These are phyloP conservation scores for Oxyruncus cristatus DNA, from an alignment of 2,113 vertebrate genomes.

Conservation along the genomic window DNA sequence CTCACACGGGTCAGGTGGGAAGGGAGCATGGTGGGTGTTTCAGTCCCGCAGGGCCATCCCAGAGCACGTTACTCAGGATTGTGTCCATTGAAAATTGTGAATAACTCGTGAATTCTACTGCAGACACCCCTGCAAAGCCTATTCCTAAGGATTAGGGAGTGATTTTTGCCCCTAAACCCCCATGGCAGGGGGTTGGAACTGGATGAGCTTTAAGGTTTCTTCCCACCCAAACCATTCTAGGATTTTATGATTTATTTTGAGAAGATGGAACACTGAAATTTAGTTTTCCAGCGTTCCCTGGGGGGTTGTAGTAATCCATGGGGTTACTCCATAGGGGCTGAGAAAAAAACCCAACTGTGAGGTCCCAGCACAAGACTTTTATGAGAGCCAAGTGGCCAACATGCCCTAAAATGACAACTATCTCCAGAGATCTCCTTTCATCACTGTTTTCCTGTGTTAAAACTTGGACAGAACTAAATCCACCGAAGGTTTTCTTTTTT, in stretches of 20 bases:
- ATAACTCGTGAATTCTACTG: neutral
- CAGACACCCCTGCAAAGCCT: neutral
- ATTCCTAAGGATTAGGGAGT: neutral
- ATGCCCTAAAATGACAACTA: neutral
- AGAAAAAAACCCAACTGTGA: neutral
- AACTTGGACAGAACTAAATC: neutral
- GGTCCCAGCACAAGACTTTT: neutral
- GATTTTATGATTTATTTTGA: neutral
- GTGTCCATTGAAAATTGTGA: neutral
- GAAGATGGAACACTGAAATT: neutral
- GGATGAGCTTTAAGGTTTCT: neutral
- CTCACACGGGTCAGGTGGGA: neutral
- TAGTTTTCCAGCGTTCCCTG: neutral
- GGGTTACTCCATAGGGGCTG: neutral
- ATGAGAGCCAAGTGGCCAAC: neutral
- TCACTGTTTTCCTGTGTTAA: neutral
- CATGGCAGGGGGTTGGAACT: fast-evolving
- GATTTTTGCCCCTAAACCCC: neutral
- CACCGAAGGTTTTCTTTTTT: neutral
- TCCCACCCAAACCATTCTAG: too few relatives aligned
- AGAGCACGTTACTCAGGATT: neutral
- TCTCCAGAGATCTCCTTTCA: neutral
- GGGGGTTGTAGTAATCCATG: neutral
- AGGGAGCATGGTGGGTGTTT: neutral
- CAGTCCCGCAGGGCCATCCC: neutral